A percentile compares a stretch with the other conserved stretches of the same genome.
Conservation (phyloP, 2,797 vertebrate species). For the Lepidocolaptes lacrymiger region DNA sequence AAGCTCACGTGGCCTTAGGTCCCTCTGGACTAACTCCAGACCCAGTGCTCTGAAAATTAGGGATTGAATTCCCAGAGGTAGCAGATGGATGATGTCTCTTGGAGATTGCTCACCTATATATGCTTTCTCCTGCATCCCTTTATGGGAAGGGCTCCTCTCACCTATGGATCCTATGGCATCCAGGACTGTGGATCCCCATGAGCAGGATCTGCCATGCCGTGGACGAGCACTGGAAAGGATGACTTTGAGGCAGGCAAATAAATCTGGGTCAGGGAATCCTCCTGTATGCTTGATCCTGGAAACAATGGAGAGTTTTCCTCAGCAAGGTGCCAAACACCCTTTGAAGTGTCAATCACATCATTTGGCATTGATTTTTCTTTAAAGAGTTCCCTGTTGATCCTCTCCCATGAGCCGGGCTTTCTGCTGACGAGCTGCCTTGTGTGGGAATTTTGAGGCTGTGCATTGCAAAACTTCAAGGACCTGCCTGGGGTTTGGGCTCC, state of each 20-base stretch:
- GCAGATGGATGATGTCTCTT: not conserved
- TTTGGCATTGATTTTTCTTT: slow-evolving; percentile 8
- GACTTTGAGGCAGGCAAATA: not conserved
- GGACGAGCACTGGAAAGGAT: not conserved
- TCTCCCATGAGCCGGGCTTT: not conserved
- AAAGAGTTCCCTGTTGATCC: not conserved
- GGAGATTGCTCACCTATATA: fast-evolving
- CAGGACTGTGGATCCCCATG: not conserved
- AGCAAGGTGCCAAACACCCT: not conserved
- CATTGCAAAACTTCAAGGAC: not conserved
- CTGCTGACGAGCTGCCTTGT: not conserved
- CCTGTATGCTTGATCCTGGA: not conserved
- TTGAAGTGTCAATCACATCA: slow-evolving; percentile 12
- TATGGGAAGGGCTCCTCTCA: not conserved
- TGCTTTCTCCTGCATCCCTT: too few relatives aligned
- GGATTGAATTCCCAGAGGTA: not conserved
- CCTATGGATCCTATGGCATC: not conserved
- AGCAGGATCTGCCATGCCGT: not conserved
- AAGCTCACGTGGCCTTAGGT: not conserved
- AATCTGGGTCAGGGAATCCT: not conserved
- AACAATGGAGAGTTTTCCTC: not conserved
- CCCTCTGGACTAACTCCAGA: not conserved
- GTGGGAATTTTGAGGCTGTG: not conserved
- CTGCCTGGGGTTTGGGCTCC: not conserved
- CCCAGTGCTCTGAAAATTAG: not conserved